Conservation (phyloP, 2,888 invertebrate species). For the Microctonus aethiopoides region DNA sequence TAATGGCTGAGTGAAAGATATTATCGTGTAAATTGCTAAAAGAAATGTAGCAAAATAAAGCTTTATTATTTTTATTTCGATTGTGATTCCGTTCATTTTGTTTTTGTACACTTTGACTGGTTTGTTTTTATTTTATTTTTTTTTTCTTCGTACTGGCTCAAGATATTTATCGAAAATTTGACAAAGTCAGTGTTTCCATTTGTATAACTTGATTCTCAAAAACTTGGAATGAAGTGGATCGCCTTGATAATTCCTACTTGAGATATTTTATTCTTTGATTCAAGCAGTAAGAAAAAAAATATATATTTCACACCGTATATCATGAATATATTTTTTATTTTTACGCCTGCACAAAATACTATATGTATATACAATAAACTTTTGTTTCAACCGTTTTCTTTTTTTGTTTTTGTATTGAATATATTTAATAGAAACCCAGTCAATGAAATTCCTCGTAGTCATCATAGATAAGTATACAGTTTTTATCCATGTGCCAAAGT, state of each 20-base stretch:
- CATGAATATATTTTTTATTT: background rate
- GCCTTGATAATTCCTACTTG: slow-evolving; percentile 22
- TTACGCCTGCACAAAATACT: background rate
- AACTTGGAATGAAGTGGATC: slow-evolving; percentile 14
- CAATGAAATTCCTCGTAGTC: slow-evolving; percentile 11
- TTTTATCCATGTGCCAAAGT: slow-evolving; percentile 8
- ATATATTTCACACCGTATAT: background rate
- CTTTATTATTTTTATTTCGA: too few relatives aligned
- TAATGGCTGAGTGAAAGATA: too few relatives aligned
- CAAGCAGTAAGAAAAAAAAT: background rate
- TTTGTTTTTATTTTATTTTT: slow-evolving; percentile 7
- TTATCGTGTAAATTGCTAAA: too few relatives aligned
- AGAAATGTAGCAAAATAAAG: too few relatives aligned
- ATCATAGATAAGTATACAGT: background rate
- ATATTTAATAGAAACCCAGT: background rate
- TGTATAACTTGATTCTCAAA: slow-evolving; percentile 18
- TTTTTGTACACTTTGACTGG: slow-evolving; percentile 8
- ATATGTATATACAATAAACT: background rate
- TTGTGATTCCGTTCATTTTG: background rate
- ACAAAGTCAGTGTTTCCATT: slow-evolving; percentile 8
- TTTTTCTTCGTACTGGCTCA: background rate
- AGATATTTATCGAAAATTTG: background rate
- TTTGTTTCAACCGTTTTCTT: too few relatives aligned
- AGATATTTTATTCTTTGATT: background rate
- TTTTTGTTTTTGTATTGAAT: background rate